Conservation (phyloP, 2,888 invertebrate species). For the Netelia melanura region DNA sequence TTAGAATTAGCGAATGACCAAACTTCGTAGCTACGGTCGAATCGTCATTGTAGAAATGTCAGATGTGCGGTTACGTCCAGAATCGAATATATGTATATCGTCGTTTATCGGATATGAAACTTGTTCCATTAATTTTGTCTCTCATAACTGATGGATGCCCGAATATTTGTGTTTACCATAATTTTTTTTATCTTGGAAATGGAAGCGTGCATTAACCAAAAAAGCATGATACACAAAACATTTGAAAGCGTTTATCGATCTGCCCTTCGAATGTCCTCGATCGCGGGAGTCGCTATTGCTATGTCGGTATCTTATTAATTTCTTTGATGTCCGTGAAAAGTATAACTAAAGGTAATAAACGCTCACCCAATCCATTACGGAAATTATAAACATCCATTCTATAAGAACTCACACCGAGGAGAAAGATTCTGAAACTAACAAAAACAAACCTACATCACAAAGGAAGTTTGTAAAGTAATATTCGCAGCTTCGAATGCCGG, state of each 20-base stretch:
- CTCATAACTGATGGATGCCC: neutral
- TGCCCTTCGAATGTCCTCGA: neutral
- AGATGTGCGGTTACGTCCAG: conserved; percentile 9
- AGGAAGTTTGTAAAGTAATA: too few species aligned
- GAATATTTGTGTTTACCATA: neutral
- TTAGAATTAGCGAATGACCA: neutral
- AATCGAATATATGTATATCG: neutral
- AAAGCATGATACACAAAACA: conserved; percentile 9
- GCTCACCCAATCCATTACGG: too few species aligned
- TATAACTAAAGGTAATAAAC: too few species aligned
- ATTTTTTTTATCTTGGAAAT: neutral
- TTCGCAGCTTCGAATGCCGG: too few species aligned
- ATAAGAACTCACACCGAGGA: too few species aligned
- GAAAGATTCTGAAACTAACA: too few species aligned
- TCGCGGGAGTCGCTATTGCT: too few species aligned
- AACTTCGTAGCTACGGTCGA: conserved; percentile 17
- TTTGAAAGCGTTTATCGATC: neutral
- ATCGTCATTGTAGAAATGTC: conserved; percentile 7
- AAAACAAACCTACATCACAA: too few species aligned
- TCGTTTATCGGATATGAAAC: neutral
- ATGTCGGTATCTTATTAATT: too few species aligned
- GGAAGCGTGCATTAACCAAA: neutral
- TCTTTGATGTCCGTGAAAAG: too few species aligned
- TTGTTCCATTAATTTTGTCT: conserved; percentile 8
- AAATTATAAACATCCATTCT: too few species aligned